Percentiles rank a stretch among this genome's conserved stretches.
Evolutionary conservation across 37 sponge, comb jelly and placozoan genomes (phyloP).

Genomic region (Mnemiopsis leidyi): DNA sequence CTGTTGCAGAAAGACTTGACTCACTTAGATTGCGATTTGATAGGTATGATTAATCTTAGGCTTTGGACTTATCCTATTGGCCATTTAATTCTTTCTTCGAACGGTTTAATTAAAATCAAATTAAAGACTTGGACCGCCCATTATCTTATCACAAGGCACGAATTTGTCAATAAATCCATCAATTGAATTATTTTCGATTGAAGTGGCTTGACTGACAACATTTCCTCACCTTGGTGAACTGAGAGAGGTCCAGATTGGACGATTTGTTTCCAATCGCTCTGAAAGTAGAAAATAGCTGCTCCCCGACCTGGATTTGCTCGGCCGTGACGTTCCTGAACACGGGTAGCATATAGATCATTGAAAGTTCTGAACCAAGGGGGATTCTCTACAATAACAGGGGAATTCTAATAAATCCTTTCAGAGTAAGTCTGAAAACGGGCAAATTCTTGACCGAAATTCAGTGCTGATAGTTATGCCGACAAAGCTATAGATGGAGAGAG

Average conservation of each 20-base stretch:
- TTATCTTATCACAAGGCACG: neutral
- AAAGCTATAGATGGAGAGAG: too few species aligned
- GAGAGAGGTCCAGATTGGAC: conserved; percentile 49
- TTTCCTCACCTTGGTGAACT: conserved; percentile 12
- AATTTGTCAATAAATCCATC: neutral
- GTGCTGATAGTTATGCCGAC: neutral
- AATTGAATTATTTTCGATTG: neutral
- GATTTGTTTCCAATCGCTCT: conserved; percentile 58
- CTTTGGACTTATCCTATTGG: neutral
- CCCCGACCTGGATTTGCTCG: conserved; percentile 44
- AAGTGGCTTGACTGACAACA: neutral
- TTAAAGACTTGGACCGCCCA: neutral
- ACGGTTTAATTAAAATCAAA: neutral
- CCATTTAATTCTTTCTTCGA: neutral
- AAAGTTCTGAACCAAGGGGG: neutral
- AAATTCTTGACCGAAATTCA: neutral
- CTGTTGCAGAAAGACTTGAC: neutral
- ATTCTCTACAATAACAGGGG: neutral
- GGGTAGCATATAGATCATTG: neutral
- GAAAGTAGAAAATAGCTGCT: conserved; percentile 54
- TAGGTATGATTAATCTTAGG: neutral
- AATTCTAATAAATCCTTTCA: neutral
- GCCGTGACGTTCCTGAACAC: conserved; percentile 39
- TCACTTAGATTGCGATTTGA: neutral
- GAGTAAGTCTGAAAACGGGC: neutral